These are phyloP conservation scores for Andrena chrysosceles DNA, from an alignment of 2,888 invertebrate genomes.

Conservation along the genomic window DNA sequence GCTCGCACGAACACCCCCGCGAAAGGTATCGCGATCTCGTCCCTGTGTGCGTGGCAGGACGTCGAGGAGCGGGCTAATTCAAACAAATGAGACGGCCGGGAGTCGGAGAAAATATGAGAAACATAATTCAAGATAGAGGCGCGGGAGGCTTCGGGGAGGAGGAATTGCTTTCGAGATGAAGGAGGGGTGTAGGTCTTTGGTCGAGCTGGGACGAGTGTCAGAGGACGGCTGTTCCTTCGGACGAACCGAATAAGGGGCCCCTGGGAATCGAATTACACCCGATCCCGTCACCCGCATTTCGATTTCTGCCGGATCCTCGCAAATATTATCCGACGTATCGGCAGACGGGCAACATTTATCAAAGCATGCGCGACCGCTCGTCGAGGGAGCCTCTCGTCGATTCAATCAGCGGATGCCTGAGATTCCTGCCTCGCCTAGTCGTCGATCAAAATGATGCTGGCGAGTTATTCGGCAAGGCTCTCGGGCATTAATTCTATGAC, in stretches of 20 bases:
- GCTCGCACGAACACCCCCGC: background rate
- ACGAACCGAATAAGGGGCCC: constrained; percentile 50
- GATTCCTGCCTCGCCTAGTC: constrained; percentile 77
- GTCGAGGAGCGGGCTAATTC: constrained; percentile 55
- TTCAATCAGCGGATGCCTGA: constrained; percentile 83
- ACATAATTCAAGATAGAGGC: constrained; percentile 62
- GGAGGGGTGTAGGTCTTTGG: constrained; percentile 6
- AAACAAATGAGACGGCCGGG: constrained; percentile 55
- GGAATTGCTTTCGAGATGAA: constrained; percentile 60
- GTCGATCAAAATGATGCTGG: constrained; percentile 76
- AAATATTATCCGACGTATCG: constrained; percentile 83
- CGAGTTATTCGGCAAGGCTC: constrained; percentile 77
- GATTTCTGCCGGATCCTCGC: constrained; percentile 75
- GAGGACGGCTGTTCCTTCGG: constrained; percentile 42
- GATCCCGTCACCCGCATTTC: constrained; percentile 67
- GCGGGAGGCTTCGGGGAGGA: constrained; percentile 12
- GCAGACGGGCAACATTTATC: constrained; percentile 82
- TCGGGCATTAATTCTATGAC: constrained; percentile 75
- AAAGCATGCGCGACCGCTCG: constrained; percentile 70
- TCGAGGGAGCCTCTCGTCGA: constrained; percentile 67
- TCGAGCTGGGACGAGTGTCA: constrained; percentile 57
- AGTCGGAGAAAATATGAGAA: constrained; percentile 61
- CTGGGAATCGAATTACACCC: constrained; percentile 76
- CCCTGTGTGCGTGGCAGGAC: background rate
- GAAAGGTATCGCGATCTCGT: background rate